Evolutionary conservation across 2,797 vertebrate genomes (phyloP).

Genomic region (Rhynchonycteris naso): DNA sequence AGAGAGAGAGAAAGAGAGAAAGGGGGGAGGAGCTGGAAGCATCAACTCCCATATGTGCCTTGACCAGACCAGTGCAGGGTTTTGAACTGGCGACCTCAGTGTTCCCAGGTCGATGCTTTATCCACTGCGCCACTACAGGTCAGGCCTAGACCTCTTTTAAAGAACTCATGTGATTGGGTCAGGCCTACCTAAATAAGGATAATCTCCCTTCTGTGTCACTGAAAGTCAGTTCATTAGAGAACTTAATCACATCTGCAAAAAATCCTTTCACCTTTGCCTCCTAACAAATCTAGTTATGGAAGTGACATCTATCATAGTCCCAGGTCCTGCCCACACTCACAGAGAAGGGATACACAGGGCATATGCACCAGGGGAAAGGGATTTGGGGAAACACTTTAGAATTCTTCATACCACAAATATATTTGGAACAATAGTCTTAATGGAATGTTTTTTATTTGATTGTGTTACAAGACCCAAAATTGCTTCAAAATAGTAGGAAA

Average conservation of each 20-base stretch:
- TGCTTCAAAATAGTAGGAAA: neutral
- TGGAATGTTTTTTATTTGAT: neutral
- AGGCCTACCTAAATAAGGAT: neutral
- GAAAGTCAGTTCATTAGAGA: neutral
- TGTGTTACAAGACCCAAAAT: neutral
- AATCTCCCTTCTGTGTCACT: neutral
- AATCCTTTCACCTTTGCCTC: conserved; percentile 13
- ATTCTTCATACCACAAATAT: neutral
- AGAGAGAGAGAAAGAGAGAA: no score
- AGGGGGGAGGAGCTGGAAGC: no score
- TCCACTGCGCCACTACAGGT: no score
- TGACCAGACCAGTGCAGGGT: no score
- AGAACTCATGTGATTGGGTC: neutral
- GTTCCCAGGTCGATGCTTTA: no score
- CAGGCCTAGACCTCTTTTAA: neutral
- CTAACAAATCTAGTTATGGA: neutral
- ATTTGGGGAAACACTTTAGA: neutral
- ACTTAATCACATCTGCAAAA: conserved; percentile 8
- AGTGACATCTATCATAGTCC: neutral
- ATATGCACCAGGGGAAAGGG: neutral
- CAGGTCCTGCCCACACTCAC: neutral
- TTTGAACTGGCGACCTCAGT: no score
- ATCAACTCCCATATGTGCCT: no score
- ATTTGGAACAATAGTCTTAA: neutral
- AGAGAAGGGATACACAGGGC: neutral